A percentile compares a stretch with the other conserved stretches of the same genome.
These are phyloP conservation scores for Isoperla grammatica DNA, from an alignment of 2,888 invertebrate species.

Conservation along the genomic window DNA sequence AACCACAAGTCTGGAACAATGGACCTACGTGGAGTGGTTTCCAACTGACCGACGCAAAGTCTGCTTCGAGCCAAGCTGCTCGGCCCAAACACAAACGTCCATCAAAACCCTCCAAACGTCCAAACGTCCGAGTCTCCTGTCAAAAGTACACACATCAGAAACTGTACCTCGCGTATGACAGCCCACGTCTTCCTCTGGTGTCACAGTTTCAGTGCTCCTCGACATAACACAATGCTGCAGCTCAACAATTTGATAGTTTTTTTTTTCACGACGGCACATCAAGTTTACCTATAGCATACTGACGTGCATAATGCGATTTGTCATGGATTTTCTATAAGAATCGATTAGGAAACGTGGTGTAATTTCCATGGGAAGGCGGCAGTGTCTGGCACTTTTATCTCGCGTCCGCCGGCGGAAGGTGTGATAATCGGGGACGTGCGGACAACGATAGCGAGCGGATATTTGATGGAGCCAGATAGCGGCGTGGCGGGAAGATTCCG, in stretches of 20 bases:
- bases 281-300: constrained; percentile 11
- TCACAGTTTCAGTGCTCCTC: too few species aligned
- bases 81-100: too few species aligned
- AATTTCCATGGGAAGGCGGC: constrained; percentile 17
- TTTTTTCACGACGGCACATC: constrained; percentile 1
- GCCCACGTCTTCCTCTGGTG: too few species aligned
- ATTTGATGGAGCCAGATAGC: background rate
- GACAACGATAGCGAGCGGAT: constrained; percentile 5
- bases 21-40: too few species aligned
- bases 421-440: constrained; percentile 3
- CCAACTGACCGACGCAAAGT: too few species aligned
- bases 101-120: too few species aligned
- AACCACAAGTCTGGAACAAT: too few species aligned
- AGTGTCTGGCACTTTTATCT: background rate
- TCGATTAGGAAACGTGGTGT: constrained; percentile 18
- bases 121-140: too few species aligned
- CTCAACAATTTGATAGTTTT: background rate
- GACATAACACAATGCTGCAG: too few species aligned
- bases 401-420: constrained; percentile 3
- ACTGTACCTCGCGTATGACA: too few species aligned
- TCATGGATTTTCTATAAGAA: constrained; percentile 14
- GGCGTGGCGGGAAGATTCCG: background rate
- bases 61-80: too few species aligned
- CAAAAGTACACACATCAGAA: too few species aligned
- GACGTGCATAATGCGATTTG: constrained; percentile 14